Percentiles rank a stretch among this genome's conserved stretches.
phyloP scores from a whole-genome alignment of 2,113 vertebrate species.

The Dendropsophus ebraccatus region DNA sequence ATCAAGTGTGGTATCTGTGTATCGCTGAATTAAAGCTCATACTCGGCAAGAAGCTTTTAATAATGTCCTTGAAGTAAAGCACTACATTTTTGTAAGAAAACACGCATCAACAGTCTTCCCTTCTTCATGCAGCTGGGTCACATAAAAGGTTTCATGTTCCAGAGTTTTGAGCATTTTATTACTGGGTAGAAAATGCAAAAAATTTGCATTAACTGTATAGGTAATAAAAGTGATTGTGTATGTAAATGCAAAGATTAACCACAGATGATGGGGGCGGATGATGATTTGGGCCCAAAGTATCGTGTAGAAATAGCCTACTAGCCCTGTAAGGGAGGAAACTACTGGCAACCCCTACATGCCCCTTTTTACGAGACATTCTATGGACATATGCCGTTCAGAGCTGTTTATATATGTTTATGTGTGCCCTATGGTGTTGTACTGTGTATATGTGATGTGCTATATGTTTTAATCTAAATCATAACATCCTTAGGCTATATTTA shows the following conservation, averaged over 20 bases:
- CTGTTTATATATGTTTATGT: too few relatives aligned
- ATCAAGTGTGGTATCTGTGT: not conserved
- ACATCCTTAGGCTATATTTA: too few relatives aligned
- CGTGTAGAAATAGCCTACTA: too few relatives aligned
- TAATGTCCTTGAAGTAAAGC: conserved; percentile 5
- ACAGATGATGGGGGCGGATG: too few relatives aligned
- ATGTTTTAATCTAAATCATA: too few relatives aligned
- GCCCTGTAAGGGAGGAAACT: too few relatives aligned
- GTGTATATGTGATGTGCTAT: too few relatives aligned
- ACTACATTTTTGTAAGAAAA: conserved; percentile 1
- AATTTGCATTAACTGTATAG: not conserved
- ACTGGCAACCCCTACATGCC: too few relatives aligned
- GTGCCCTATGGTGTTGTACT: too few relatives aligned
- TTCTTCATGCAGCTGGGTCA: not conserved
- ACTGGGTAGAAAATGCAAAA: not conserved
- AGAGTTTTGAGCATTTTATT: not conserved
- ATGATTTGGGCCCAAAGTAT: too few relatives aligned
- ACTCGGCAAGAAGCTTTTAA: not conserved
- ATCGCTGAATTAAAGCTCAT: not conserved
- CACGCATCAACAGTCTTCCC: not conserved
- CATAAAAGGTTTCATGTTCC: not conserved
- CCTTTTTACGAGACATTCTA: too few relatives aligned
- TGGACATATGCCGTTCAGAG: too few relatives aligned
- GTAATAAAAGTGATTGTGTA: not conserved
- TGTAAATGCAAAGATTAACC: not conserved